Evolutionary conservation across 2,888 invertebrate species (phyloP), one percentile per base, ranked within the genome.

Genomic region (Xanthorhoe designata): DNA sequence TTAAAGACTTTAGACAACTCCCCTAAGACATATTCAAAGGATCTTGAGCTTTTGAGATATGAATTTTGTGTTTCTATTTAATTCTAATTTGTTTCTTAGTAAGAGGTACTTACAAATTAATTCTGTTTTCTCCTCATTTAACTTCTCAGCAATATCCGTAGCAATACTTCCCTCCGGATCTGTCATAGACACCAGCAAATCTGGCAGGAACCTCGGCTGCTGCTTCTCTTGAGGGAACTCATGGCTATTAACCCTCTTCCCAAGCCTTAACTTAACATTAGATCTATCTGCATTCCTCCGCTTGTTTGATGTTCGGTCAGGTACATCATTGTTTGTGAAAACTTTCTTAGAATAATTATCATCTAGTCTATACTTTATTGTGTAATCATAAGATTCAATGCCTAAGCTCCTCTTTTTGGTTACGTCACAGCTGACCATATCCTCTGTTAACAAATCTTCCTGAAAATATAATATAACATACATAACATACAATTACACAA

Each of bases 301-400:
- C 85, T 96, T 96, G 80, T 95, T 92, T 57, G 89, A 87, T 55
- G 80, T 74, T 0, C 79, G 76, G 32, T 88, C 81, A 70, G 64
- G 79, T 55, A 80, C 79, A 79, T 80, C 80, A 74, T 76, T 84
- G 78, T 74, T 78, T 52, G 81, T 82, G 77, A 91, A 92, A 63
- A 88, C 79, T 74, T 90, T 91, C 72, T 89, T 91, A 72, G 89
- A 77, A 82, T 83, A 90, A 59, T 85, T 81, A 83, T 93, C 94
- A 75, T 95, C 95, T 72, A 95, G 89, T 73, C 95, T 94, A 86
- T 95, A 95, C 77, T 94, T 94, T 75, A 95, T 87, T 47, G 95
- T 95, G 84, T 96, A 96, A 87, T 96, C 96, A 87, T 97, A 97
- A 84, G 95, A 96, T 88, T 97, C 97, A 58, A 97, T 96, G 83